These are phyloP conservation scores for Hipposideros armiger DNA, from an alignment of 2,113 vertebrate species.

Conservation along the genomic window DNA sequence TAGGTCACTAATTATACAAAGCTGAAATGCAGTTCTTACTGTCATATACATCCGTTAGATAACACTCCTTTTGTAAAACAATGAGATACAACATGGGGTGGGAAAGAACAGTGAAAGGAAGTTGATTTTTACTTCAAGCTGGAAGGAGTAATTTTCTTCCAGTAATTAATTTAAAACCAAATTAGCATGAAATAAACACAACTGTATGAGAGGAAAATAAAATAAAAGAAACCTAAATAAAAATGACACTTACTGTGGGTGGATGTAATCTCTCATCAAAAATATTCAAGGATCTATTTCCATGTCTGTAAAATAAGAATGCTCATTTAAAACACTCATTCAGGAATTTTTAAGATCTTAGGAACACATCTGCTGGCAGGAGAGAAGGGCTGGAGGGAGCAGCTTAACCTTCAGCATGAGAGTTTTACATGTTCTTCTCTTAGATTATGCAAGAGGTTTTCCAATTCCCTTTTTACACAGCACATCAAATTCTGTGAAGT, in stretches of 20 bases:
- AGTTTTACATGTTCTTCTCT: slow-evolving; percentile 51
- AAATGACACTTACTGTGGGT: slow-evolving; percentile 89
- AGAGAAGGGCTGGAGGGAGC: not conserved
- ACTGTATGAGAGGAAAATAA: slow-evolving; percentile 51
- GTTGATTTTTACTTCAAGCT: slow-evolving; percentile 27
- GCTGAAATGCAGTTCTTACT: not conserved
- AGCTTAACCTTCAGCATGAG: not conserved
- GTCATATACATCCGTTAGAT: not conserved
- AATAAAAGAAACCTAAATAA: slow-evolving; percentile 2
- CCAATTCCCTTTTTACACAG: not conserved
- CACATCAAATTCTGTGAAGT: not conserved
- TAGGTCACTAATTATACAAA: not conserved
- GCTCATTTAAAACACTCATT: slow-evolving; percentile 59
- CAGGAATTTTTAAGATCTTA: slow-evolving; percentile 55
- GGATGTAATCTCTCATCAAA: slow-evolving; percentile 93
- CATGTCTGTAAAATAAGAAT: slow-evolving; percentile 89
- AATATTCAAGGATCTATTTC: slow-evolving; percentile 92
- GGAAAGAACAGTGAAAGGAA: not conserved
- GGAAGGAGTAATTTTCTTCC: slow-evolving; percentile 13
- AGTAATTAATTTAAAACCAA: slow-evolving; percentile 35
- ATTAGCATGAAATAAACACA: slow-evolving; percentile 28
- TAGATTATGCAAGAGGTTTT: not conserved
- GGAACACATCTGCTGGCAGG: not conserved
- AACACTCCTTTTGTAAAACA: not conserved
- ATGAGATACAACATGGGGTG: not conserved